A percentile compares a stretch with the other conserved stretches of the same genome.
These are phyloP conservation scores for Andrena flavipes DNA, from an alignment of 2,888 invertebrate genomes.

Conservation along the genomic window DNA sequence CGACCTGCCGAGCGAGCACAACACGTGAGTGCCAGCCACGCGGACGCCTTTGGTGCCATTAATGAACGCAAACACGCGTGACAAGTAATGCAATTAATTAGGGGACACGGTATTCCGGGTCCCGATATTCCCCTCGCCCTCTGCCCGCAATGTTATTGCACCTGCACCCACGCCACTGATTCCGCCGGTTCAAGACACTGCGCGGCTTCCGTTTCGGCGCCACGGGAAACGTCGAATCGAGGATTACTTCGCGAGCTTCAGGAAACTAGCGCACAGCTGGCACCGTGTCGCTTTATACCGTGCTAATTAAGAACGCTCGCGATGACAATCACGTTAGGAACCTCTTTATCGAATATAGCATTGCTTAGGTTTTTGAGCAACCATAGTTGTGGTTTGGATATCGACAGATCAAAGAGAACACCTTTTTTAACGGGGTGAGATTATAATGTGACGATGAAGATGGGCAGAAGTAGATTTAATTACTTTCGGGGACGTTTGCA, in stretches of 20 bases:
- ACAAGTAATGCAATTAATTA: conserved; percentile 68
- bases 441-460: not conserved
- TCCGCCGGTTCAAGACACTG: not conserved
- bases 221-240: conserved; percentile 10
- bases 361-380: not conserved
- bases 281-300: not conserved
- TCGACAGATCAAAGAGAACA: not conserved
- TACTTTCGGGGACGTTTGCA: not conserved
- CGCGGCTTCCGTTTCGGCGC: not conserved
- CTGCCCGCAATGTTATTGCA: conserved; percentile 16
- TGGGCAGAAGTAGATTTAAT: not conserved
- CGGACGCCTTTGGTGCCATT: conserved; percentile 64
- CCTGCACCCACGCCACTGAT: not conserved
- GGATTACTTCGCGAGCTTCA: not conserved
- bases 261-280: conserved; percentile 27
- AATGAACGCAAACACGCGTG: conserved; percentile 60
- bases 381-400: not conserved
- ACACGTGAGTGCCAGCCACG: conserved; percentile 33
- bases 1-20: conserved; percentile 47
- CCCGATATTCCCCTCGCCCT: conserved; percentile 16
- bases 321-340: not conserved
- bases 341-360: too few relatives aligned
- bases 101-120: conserved; percentile 32
- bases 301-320: not conserved
- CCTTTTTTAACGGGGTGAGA: not conserved